phyloP scores from a whole-genome alignment of 2,113 vertebrate species.

The Paramisgurnus dabryanus region DNA sequence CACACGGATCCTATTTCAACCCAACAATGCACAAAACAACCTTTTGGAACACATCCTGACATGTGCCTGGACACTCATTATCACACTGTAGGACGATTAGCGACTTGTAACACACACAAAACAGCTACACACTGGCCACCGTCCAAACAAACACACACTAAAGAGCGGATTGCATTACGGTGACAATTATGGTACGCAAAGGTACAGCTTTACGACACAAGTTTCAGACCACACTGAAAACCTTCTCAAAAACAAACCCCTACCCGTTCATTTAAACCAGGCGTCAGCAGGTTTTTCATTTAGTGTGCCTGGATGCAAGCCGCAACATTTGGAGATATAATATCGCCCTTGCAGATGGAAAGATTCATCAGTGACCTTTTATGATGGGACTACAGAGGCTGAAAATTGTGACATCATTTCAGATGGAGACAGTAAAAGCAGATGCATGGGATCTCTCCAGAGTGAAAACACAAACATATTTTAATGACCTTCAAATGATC shows the following conservation, averaged over 20 bases:
- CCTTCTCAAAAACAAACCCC: slow-evolving; percentile 14
- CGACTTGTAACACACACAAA: slow-evolving; percentile 49
- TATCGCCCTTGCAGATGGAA: slow-evolving; percentile 43
- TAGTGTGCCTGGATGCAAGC: neutral
- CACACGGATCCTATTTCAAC: slow-evolving; percentile 38
- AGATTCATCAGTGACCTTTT: slow-evolving; percentile 33
- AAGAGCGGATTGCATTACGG: slow-evolving; percentile 8
- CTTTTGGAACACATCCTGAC: slow-evolving; percentile 29
- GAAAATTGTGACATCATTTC: slow-evolving; percentile 32
- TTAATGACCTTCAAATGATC: slow-evolving; percentile 39
- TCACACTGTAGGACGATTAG: slow-evolving; percentile 52
- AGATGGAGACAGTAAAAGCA: slow-evolving; percentile 24
- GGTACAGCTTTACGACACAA: neutral
- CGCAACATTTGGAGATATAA: slow-evolving; percentile 17
- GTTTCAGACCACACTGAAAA: slow-evolving; percentile 24
- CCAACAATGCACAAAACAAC: slow-evolving; percentile 46
- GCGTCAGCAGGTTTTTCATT: slow-evolving; percentile 31
- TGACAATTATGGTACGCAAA: neutral
- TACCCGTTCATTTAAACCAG: slow-evolving; percentile 32
- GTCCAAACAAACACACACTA: neutral
- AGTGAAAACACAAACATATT: slow-evolving; percentile 25
- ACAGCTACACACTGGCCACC: slow-evolving; percentile 12
- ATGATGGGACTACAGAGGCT: slow-evolving; percentile 9
- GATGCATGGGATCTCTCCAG: slow-evolving; percentile 2
- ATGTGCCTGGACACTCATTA: slow-evolving; percentile 52